Base-by-base conservation (phyloP, 2,888 invertebrate species). In the Erannis defoliaria region DNA sequence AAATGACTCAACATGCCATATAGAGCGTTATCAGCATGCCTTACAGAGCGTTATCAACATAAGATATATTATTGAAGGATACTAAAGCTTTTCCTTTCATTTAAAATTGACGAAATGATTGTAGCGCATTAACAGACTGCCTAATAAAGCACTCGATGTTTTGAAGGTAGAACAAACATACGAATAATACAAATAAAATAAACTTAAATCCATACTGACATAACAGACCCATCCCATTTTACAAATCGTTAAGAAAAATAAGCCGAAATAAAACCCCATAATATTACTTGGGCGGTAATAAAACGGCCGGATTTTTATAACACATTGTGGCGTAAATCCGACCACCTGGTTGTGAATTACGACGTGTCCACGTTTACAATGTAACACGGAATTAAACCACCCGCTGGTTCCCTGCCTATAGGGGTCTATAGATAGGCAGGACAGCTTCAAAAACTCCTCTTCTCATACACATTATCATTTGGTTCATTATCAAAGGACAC, bases 301-400 rank as follows among this genome's bases (percentile, higher is more conserved):
- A 78, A 84, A 82, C 78, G 73, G 74, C 68, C 72, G 78, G 80
- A 81, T 81, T 85, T 85, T 85, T 83, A 85, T 78, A 82, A 83
- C 84, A 79, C 81, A 85, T 84, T 83, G 83, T 81, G 78, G 73
- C 76, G 75, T 84, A 83, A 82, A 84, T 72, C 81, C 77, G 66
- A 58, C 72, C 82, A 84, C 83, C 84, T 83, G 85, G 82, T 77
- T 80, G 78, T 80, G 82, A 82, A 77, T 81, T 78, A 84, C 74
- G 79, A 71, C 42, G 46, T 71, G 76, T 71, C 74, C 78, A 66
- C 71, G 69, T 75, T 71, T 74, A 81, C 80, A 76, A 75, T 77
- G 77, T 76, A 69, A 73, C 70, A 37, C 50, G 66, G 78, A 78
- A 80, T 78, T 79, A 81, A 81, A 81, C 81, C 76, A 77, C 62